A percentile compares a stretch with the other conserved stretches of the same genome.
phyloP scores from a whole-genome alignment of 1,140 invertebrate species.

The Trichonephila inaurata region DNA sequence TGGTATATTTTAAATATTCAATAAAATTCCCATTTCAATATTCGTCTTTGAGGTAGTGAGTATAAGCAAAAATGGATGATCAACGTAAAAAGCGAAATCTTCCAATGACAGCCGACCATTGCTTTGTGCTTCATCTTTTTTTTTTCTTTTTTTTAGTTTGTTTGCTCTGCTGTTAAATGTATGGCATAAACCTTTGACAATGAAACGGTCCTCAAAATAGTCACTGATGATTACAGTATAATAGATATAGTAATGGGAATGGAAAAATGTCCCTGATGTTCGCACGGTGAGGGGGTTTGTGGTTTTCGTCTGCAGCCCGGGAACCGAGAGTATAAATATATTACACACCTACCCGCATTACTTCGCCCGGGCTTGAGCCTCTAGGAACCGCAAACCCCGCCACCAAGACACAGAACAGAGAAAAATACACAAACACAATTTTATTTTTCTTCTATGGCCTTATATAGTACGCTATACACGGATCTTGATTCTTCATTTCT shows the following conservation, averaged over 20 bases:
- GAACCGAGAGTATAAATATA: conserved; percentile 71
- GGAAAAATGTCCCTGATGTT: conserved; percentile 69
- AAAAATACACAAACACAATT: conserved; percentile 76
- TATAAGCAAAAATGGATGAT: conserved; percentile 71
- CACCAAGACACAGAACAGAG: conserved; percentile 64
- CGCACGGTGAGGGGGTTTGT: conserved; percentile 32
- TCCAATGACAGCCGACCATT: neutral
- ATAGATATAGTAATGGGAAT: conserved; percentile 49
- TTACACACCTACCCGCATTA: conserved; percentile 76
- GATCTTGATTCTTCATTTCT: conserved; percentile 54
- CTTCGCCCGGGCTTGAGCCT: conserved; percentile 1
- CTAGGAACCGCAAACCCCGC: neutral
- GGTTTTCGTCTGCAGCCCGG: conserved; percentile 12
- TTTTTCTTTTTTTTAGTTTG: no score
- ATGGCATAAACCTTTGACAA: conserved; percentile 70
- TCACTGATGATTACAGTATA: conserved; percentile 57
- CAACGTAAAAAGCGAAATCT: conserved; percentile 59
- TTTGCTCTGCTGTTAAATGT: conserved; percentile 50
- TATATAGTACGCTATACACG: conserved; percentile 69
- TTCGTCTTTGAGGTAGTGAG: conserved; percentile 72
- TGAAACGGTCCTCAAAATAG: conserved; percentile 71
- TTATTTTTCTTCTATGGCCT: conserved; percentile 64
- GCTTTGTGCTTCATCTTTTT: conserved; percentile 70
- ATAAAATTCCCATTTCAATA: conserved; percentile 74
- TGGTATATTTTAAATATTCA: conserved; percentile 44